Base-by-base conservation (phyloP, 2,888 invertebrate species). In the Oligia fasciuncula region DNA sequence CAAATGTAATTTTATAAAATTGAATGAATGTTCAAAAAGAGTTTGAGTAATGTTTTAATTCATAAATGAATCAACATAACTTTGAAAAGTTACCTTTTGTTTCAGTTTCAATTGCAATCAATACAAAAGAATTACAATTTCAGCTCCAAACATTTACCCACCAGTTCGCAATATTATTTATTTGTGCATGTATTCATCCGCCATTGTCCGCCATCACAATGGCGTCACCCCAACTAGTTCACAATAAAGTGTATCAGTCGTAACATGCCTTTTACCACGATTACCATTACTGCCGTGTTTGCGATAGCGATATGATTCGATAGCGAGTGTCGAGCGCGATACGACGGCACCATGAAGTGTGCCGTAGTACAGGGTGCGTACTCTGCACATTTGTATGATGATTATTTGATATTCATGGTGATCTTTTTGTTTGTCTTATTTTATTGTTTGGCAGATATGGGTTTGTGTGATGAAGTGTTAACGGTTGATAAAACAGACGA, bases 331-430 rank as follows among this genome's bases (percentile, higher is more conserved):
- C 17, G 19, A 14, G 29, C 35, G 23, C 29, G 29, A 51, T n/a
- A 49, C 43, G 17, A 62, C 3, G 11, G 8, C 54, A 65, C 51
- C 65, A 17, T 29, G 29, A 29, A 51, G 62, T 29, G 68, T 76
- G 14, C 2, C 69, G 13, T 80, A 73, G 86, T 87, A 85, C 74
- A 49, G 69, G 67, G 81, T 29, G 35, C 46, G 23, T 71, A 17
- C 13, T 69, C 29, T 67, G 43, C 62, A 72, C 74, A 79, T 77
- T 80, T 80, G n/a, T 79, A 77, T 87, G 54, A 79, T 80, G 73
- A 73, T 79, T 69, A 87, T 87, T 87, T 79, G 79, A 74, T 81
- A 74, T 83, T 80, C 69, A 74, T 74, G 66, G 62, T 80, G 54
- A 76, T 83, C 19, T 73, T 65, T 67, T 70, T 68, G 60, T 73